phyloP scores from a whole-genome alignment of 2,797 vertebrate species.

The Psittacula echo region DNA sequence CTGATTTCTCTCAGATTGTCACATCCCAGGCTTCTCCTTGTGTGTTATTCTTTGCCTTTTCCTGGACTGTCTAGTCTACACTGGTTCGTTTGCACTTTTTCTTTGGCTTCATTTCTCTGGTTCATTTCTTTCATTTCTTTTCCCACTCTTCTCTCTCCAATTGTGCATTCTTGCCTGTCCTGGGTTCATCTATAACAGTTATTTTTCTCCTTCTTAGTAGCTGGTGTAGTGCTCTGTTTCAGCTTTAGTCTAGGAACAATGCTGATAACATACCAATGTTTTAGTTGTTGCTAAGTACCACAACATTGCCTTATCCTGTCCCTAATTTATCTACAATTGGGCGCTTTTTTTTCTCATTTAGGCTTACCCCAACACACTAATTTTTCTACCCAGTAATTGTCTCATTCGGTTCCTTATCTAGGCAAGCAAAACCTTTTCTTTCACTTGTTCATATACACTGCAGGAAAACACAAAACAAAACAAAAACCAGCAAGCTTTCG shows the following conservation, averaged over 20 bases:
- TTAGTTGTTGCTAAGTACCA: background rate
- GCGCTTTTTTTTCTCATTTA: background rate
- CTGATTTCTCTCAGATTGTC: background rate
- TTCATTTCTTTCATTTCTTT: background rate
- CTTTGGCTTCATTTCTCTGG: background rate
- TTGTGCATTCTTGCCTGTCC: background rate
- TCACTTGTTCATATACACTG: background rate
- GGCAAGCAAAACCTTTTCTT: background rate
- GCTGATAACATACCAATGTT: background rate
- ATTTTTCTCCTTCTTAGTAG: background rate
- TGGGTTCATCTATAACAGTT: background rate
- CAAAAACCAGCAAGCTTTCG: fast-evolving
- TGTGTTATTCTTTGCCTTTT: background rate
- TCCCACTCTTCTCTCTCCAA: background rate
- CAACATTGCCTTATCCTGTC: background rate
- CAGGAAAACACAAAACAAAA: background rate
- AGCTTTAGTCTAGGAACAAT: background rate
- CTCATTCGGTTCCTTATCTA: background rate
- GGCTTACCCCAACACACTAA: background rate
- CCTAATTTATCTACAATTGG: background rate
- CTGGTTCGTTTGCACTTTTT: background rate
- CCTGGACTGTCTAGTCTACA: background rate
- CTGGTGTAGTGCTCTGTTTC: background rate
- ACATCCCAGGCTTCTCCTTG: background rate
- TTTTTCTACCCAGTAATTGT: background rate